These are phyloP conservation scores for Neosalanx taihuensis DNA, from an alignment of 2,797 vertebrate genomes.

Conservation along the genomic window DNA sequence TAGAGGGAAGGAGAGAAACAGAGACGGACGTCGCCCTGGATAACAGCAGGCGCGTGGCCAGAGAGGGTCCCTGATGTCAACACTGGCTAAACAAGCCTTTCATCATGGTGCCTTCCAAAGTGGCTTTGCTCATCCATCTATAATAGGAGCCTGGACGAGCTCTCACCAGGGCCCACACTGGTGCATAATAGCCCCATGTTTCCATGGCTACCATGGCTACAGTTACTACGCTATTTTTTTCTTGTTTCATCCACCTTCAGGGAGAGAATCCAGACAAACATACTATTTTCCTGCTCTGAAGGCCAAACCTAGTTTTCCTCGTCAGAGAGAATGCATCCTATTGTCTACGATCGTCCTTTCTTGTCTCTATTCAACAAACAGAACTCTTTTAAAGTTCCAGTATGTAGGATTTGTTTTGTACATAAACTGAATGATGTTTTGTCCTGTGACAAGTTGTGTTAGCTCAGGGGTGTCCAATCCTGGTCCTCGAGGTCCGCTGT, in stretches of 20 bases:
- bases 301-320: neutral
- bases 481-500: no score
- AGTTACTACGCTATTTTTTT: neutral
- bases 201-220: constrained; percentile 38
- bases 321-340: neutral
- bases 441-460: no score
- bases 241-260: constrained; percentile 19
- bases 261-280: neutral
- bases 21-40: constrained; percentile 38
- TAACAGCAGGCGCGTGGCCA: constrained; percentile 42
- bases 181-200: constrained; percentile 24
- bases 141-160: constrained; percentile 4
- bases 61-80: constrained; percentile 60
- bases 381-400: neutral
- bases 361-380: neutral
- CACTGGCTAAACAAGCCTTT: constrained; percentile 21
- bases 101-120: constrained; percentile 14
- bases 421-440: no score
- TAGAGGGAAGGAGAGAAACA: constrained; percentile 10
- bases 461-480: no score
- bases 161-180: constrained; percentile 1
- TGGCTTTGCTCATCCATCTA: constrained; percentile 11
- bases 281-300: neutral
- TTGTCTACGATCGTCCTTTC: neutral
- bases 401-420: no score